Evolutionary conservation across 2,888 invertebrate species (phyloP).

Genomic region (Lumbricus terrestris): DNA sequence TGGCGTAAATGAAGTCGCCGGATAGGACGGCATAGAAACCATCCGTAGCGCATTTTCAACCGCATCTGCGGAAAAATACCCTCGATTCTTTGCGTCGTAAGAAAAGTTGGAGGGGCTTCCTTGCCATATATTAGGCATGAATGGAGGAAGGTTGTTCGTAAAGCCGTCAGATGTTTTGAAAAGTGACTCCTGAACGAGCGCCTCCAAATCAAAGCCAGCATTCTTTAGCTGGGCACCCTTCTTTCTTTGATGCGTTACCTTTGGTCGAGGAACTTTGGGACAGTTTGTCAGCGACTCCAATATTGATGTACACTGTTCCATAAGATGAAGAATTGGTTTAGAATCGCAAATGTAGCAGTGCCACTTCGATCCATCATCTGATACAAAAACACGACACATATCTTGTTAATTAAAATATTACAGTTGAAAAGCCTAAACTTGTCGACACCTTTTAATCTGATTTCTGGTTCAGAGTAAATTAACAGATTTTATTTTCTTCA

Average conservation of each 20-base stretch:
- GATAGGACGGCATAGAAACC: background rate
- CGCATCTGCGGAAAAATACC: background rate
- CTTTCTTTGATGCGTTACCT: background rate
- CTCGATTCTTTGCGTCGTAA: background rate
- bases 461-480: too few species aligned
- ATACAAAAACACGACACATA: conserved; percentile 13
- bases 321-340: conserved; percentile 57
- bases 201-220: background rate
- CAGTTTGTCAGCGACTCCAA: conserved; percentile 18
- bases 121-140: background rate
- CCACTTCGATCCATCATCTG: conserved; percentile 57
- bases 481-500: too few species aligned
- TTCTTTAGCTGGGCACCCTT: background rate
- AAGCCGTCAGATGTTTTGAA: background rate
- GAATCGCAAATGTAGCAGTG: conserved; percentile 62
- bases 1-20: background rate
- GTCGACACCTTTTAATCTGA: too few species aligned
- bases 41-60: background rate
- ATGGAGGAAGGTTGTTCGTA: background rate
- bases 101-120: background rate
- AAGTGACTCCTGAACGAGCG: background rate
- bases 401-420: background rate
- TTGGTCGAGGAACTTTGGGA: background rate
- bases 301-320: conserved; percentile 52
- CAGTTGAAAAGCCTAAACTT: background rate